A percentile compares a stretch with the other conserved stretches of the same genome.
These are phyloP conservation scores for Rhaphigaster nebulosa DNA, from an alignment of 2,888 invertebrate species.

Conservation along the genomic window DNA sequence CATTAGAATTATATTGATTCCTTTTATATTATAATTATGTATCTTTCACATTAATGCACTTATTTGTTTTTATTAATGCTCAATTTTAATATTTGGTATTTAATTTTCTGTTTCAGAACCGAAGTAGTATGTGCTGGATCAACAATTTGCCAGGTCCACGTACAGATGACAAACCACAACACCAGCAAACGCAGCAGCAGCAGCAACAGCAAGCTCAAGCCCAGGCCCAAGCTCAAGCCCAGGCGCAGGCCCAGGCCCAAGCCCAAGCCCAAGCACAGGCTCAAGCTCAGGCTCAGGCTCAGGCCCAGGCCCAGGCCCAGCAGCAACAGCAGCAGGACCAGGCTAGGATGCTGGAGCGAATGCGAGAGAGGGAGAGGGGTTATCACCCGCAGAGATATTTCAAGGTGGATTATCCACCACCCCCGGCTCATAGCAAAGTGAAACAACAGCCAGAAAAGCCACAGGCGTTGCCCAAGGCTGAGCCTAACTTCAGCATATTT, in stretches of 20 bases:
- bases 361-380: conserved; percentile 38
- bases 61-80: neutral
- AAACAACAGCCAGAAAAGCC: conserved; percentile 67
- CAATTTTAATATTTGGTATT: conserved; percentile 14
- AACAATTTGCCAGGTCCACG: conserved; percentile 68
- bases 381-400: conserved; percentile 67
- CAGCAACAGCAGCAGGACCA: conserved; percentile 67
- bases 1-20: neutral
- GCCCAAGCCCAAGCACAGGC: conserved; percentile 66
- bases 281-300: conserved; percentile 64
- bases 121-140: conserved; percentile 67
- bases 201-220: conserved; percentile 65
- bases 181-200: conserved; percentile 67
- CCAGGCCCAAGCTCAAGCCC: conserved; percentile 68
- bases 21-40: neutral
- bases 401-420: conserved; percentile 71
- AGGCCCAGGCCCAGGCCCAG: conserved; percentile 69
- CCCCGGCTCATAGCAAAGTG: conserved; percentile 69
- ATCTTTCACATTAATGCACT: neutral
- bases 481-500: conserved; percentile 79
- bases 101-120: conserved; percentile 64
- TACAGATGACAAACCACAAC: conserved; percentile 67
- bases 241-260: conserved; percentile 69
- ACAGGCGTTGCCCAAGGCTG: conserved; percentile 73
- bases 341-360: conserved; percentile 54